Evolutionary conservation across 1,140 invertebrate species (phyloP).

Genomic region (Vanessa tameamea): DNA sequence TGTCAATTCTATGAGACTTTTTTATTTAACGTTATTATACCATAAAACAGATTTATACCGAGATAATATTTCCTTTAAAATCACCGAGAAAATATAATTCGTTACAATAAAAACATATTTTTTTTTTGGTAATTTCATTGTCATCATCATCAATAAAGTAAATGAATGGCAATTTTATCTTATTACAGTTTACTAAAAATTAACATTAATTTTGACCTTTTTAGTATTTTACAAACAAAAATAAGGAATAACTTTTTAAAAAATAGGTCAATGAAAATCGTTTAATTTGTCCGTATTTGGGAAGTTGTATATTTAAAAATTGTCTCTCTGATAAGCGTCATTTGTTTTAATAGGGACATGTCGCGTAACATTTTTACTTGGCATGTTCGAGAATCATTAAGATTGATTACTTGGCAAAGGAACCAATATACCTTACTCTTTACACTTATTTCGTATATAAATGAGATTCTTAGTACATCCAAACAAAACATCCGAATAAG

Average conservation of each 20-base stretch:
- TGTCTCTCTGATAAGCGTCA: background rate
- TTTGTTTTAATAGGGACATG: constrained; percentile 1
- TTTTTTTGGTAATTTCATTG: background rate
- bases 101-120: background rate
- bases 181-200: no score
- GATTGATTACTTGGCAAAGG: background rate
- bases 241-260: background rate
- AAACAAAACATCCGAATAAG: no score
- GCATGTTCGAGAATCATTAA: constrained; percentile 12
- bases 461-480: background rate
- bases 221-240: no score
- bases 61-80: constrained; percentile 14
- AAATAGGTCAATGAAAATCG: background rate
- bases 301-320: background rate
- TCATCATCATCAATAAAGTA: no score
- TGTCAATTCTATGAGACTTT: constrained; percentile 14
- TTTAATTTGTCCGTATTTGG: background rate
- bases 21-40: constrained; percentile 25
- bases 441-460: background rate
- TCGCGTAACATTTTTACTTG: background rate
- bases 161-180: no score
- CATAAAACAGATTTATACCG: constrained; percentile 52
- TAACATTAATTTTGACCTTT: no score
- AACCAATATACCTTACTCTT: background rate
- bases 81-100: background rate